Percentiles rank a stretch among this genome's conserved stretches.
phyloP scores from a whole-genome alignment of 92 coral and sea anemone species.

The Epizoanthus ramosus region DNA sequence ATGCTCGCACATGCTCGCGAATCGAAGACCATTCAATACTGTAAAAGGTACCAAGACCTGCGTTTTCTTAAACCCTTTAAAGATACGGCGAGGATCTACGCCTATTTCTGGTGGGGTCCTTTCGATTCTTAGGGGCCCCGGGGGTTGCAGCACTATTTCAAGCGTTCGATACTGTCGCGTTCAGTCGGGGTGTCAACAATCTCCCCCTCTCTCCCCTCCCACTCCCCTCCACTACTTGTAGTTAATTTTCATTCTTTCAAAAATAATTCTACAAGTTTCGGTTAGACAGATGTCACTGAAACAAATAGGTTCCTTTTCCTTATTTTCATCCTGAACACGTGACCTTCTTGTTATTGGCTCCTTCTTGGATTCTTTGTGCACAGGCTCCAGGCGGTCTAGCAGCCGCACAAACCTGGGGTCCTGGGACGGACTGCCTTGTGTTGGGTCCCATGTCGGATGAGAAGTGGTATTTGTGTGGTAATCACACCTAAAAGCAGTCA shows the following conservation, averaged over 20 bases:
- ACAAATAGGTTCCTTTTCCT: background rate
- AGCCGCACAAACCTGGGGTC: slow-evolving; percentile 19
- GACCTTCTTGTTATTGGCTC: background rate
- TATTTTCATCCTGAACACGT: background rate
- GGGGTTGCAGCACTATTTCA: no score
- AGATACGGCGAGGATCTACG: no score
- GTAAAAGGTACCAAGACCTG: background rate
- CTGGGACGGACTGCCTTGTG: slow-evolving; percentile 4
- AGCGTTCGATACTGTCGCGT: no score
- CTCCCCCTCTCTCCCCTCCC: no score
- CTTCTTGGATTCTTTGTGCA: background rate
- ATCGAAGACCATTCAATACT: no score
- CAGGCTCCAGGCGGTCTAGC: slow-evolving; percentile 10
- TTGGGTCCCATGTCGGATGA: background rate
- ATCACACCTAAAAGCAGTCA: background rate
- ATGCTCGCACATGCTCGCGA: no score
- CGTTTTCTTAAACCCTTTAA: background rate
- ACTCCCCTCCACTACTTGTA: background rate
- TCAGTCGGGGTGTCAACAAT: no score
- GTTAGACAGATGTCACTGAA: slow-evolving; percentile 16
- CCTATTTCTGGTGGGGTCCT: no score
- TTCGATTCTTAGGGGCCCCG: no score
- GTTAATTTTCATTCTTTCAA: slow-evolving; percentile 17
- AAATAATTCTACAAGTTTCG: slow-evolving; percentile 12
- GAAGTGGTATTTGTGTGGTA: background rate